phyloP scores from a whole-genome alignment of 1,140 invertebrate genomes.

The Andricus grossulariae region DNA sequence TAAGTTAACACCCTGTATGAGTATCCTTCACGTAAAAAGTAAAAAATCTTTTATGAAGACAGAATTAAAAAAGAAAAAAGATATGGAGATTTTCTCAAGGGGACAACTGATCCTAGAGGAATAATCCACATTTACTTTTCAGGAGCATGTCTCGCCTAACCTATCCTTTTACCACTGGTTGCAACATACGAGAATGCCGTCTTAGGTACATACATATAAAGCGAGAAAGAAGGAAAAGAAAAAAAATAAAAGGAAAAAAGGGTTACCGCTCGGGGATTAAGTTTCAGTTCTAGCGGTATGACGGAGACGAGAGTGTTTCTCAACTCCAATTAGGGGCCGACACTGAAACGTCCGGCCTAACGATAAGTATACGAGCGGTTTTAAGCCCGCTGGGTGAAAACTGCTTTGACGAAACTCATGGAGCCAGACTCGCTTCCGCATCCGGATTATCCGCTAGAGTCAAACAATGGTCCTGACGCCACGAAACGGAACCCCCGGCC shows the following conservation, averaged over 20 bases:
- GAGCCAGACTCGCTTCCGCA: conserved; percentile 35
- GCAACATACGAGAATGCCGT: neutral
- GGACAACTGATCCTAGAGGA: neutral
- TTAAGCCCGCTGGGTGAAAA: conserved; percentile 28
- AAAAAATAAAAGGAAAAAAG: neutral
- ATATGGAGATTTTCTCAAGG: neutral
- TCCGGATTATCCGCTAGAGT: conserved; percentile 31
- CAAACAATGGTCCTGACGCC: conserved; percentile 24
- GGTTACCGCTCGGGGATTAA: neutral
- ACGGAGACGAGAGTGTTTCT: conserved; percentile 12
- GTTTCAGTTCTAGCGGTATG: neutral
- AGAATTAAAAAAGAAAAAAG: neutral
- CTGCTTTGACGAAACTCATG: conserved; percentile 33
- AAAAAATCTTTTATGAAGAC: neutral
- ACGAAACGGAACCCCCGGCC: conserved; percentile 20
- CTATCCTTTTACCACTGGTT: conserved; percentile 6
- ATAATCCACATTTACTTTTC: conserved; percentile 21
- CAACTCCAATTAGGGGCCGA: conserved; percentile 49
- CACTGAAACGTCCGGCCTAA: conserved; percentile 38
- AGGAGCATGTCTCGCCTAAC: conserved; percentile 4
- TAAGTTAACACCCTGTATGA: too few species aligned
- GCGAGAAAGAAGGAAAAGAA: neutral
- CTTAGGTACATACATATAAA: neutral
- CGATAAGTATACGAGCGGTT: conserved; percentile 43
- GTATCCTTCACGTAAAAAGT: too few species aligned